Conservation (phyloP, 2,888 invertebrate genomes). For the Ochropleura leucogaster region DNA sequence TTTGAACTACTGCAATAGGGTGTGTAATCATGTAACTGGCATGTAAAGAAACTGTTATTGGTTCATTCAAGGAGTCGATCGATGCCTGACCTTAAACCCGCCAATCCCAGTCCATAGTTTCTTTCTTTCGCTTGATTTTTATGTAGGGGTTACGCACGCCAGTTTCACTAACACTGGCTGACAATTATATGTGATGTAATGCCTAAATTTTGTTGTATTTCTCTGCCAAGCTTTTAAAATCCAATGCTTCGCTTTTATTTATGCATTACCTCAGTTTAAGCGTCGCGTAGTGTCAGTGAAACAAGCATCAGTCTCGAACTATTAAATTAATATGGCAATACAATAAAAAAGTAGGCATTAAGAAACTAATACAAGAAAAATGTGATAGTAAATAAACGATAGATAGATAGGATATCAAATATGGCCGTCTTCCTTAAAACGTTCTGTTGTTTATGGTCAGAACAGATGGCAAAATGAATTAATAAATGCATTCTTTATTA, state of each 20-base stretch:
- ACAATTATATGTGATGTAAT: neutral
- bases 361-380: slow-evolving; percentile 65
- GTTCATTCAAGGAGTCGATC: slow-evolving; percentile 19
- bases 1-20: slow-evolving; percentile 18
- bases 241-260: neutral
- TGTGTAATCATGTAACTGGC: slow-evolving; percentile 4
- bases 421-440: slow-evolving; percentile 47
- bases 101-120: slow-evolving; percentile 32
- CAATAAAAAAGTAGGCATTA: slow-evolving; percentile 58
- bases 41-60: slow-evolving; percentile 17
- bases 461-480: slow-evolving; percentile 26
- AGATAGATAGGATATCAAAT: slow-evolving; percentile 61
- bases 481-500: slow-evolving; percentile 13
- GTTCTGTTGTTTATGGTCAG: slow-evolving; percentile 38
- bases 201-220: neutral
- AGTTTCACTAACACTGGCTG: neutral
- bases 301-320: slow-evolving; percentile 50
- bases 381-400: slow-evolving; percentile 64
- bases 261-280: neutral
- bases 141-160: neutral
- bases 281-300: neutral
- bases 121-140: slow-evolving; percentile 32
- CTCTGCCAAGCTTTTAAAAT: neutral
- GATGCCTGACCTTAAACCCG: slow-evolving; percentile 22
- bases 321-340: slow-evolving; percentile 57